phyloP scores from a whole-genome alignment of 2,113 vertebrate species.

The Prietella phreatophila region DNA sequence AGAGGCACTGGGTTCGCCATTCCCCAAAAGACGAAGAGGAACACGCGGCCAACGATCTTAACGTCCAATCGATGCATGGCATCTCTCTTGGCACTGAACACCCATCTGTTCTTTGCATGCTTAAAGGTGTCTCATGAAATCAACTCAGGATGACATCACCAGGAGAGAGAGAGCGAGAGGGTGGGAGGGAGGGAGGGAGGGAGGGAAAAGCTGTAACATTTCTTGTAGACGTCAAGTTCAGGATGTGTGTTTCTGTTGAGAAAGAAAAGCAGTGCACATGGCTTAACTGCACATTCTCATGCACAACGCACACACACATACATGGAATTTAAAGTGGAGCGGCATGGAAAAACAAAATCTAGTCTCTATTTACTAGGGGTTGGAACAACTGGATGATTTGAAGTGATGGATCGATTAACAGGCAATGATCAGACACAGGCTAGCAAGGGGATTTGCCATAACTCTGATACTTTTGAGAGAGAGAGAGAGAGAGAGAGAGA shows the following conservation, averaged over 20 bases:
- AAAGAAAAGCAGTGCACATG: conserved; percentile 58
- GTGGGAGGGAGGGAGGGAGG: background rate
- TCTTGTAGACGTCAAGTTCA: conserved; percentile 9
- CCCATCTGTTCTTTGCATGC: conserved; percentile 32
- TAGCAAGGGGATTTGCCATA: background rate
- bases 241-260: conserved; percentile 20
- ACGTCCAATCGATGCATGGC: background rate
- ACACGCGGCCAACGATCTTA: background rate
- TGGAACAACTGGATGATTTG: background rate
- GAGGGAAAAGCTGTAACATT: background rate
- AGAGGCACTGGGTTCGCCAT: background rate
- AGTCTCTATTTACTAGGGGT: background rate
- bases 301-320: conserved; percentile 16
- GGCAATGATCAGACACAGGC: background rate
- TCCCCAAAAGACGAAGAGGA: background rate
- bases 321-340: background rate
- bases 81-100: conserved; percentile 13
- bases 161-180: background rate
- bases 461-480: background rate
- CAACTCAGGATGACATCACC: conserved; percentile 36
- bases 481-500: too few species aligned
- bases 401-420: background rate
- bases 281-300: conserved; percentile 20
- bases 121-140: conserved; percentile 38
- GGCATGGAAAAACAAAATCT: background rate